A percentile compares a stretch with the other conserved stretches of the same genome.
Evolutionary conservation across 2,888 invertebrate species (phyloP).

Genomic region (Metopia argyrocephala): DNA sequence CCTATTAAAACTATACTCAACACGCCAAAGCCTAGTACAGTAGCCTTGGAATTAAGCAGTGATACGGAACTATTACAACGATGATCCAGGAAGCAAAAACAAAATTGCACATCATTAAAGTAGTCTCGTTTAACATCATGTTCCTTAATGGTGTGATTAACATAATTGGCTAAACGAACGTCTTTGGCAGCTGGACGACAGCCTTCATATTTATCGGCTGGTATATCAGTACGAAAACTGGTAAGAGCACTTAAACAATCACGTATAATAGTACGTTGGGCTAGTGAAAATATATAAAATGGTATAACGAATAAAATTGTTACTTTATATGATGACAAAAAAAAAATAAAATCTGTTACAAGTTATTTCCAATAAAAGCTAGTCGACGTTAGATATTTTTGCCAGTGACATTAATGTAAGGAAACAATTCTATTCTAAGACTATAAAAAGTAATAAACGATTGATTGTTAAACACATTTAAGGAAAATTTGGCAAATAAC

Average conservation of each 20-base stretch:
- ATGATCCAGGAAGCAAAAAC: constrained; percentile 94
- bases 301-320: not conserved
- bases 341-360: no score
- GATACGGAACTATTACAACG: constrained; percentile 84
- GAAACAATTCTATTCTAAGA: no score
- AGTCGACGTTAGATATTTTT: no score
- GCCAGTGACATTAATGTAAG: no score
- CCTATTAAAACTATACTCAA: constrained; percentile 33
- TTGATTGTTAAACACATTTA: no score
- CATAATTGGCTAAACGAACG: constrained; percentile 89
- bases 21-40: constrained; percentile 15
- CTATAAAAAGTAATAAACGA: no score
- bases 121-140: constrained; percentile 90
- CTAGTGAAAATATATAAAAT: constrained; percentile 77
- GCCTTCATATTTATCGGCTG: constrained; percentile 94
- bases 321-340: not conserved
- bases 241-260: constrained; percentile 89
- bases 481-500: no score
- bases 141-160: constrained; percentile 91
- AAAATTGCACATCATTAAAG: constrained; percentile 90
- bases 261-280: constrained; percentile 88
- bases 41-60: not conserved
- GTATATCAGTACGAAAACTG: constrained; percentile 90
- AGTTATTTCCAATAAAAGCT: no score
- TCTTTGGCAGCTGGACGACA: constrained; percentile 90